Base-by-base conservation (phyloP, 2,888 invertebrate species). In the Lasioglossum malachurum region DNA sequence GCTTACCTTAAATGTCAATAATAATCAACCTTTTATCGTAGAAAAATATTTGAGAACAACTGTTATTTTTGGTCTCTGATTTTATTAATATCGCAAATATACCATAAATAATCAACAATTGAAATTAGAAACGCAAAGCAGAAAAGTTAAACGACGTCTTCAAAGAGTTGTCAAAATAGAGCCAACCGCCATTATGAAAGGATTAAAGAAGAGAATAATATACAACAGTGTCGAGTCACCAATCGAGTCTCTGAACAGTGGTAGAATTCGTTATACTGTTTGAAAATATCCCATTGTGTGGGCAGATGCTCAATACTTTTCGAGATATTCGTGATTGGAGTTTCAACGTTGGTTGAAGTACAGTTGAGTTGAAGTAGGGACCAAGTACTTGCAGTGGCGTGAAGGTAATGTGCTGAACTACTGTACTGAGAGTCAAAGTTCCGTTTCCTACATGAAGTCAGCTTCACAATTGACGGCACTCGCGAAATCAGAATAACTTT, bases 221-320 rank as follows among this genome's bases (percentile, higher is more conserved):
- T 31, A 64, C 31, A 64, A 19, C 2, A 16, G 16, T 31, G 16
- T 31, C 64, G 31, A 19, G 19, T 31, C 14, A 31, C 31, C 16
- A 19, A 31, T 31, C 0, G 31, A 64, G 3, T 16, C 16, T 64
- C 31, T 19, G 31, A 31, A 64, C 64, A 64, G 64, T 16, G 64
- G 16, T 31, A 31, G 7, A 64, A 31, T 64, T 64, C 64, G 64
- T 64, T 31, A 64, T 31, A 31, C 31, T 8, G 64, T 31, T 64
- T 64, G 64, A 64, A 64, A 64, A 64, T 31, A 64, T 19, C 31
- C 31, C 31, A 64, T 64, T 64, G 31, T 31, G 64, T 31, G 64
- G 64, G 31, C 64, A 31, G 64, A 64, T 64, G 64, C 64, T 64
- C 64, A 64, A 64, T 64, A 64, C 64, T 64, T 64, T 64, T 64